Percentiles rank a stretch among this genome's conserved stretches.
phyloP scores from a whole-genome alignment of 2,113 vertebrate genomes.

The Cheirogaleus medius region DNA sequence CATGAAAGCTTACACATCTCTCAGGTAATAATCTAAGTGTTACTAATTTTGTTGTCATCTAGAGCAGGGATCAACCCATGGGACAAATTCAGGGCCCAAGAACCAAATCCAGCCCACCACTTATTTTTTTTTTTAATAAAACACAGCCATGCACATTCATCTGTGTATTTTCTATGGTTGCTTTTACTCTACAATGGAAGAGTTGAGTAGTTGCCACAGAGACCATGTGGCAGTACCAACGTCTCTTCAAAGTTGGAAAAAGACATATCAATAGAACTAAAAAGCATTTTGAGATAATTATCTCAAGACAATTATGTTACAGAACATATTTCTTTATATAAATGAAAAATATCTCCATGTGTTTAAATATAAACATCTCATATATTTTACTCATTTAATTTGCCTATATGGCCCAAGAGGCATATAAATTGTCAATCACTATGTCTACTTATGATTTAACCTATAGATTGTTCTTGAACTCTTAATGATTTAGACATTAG shows the following conservation, averaged over 20 bases:
- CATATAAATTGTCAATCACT: neutral
- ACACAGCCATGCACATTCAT: neutral
- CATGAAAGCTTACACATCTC: neutral
- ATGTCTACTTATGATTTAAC: neutral
- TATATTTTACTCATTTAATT: neutral
- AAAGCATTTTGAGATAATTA: neutral
- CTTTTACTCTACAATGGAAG: neutral
- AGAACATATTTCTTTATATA: neutral
- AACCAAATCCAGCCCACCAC: neutral
- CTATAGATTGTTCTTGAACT: neutral
- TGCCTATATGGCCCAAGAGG: neutral
- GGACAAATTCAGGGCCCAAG: neutral
- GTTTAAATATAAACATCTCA: neutral
- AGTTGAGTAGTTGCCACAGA: neutral
- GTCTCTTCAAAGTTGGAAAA: neutral
- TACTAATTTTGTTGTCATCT: neutral
- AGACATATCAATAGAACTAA: neutral
- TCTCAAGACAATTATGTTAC: neutral
- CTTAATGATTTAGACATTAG: neutral
- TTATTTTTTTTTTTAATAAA: neutral
- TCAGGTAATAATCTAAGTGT: neutral
- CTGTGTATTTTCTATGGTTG: neutral
- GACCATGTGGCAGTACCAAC: neutral
- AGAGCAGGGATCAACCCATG: neutral
- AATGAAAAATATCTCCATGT: neutral